Evolutionary conservation across 2,888 invertebrate species (phyloP).

Genomic region (Agrochola macilenta): DNA sequence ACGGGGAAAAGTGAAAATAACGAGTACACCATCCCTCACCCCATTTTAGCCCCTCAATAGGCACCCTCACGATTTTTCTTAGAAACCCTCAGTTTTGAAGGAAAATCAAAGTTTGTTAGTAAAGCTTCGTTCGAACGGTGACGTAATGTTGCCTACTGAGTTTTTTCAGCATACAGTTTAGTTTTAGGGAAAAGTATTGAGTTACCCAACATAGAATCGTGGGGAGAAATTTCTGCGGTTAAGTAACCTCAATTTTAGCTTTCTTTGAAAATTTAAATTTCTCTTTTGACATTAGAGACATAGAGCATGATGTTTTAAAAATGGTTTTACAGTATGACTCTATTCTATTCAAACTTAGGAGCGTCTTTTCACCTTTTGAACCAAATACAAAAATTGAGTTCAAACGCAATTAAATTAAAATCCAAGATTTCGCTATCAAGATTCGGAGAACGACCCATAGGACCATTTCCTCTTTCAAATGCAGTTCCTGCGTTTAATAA

Average conservation of each 20-base stretch:
- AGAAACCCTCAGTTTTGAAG: conserved; percentile 58
- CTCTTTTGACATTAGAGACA: neutral
- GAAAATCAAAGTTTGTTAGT: conserved; percentile 59
- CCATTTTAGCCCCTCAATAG: conserved; percentile 37
- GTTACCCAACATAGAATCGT: neutral
- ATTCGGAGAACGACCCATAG: conserved; percentile 14
- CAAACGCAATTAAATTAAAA: conserved; percentile 25
- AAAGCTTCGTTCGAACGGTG: conserved; percentile 23
- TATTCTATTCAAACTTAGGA: neutral
- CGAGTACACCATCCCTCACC: conserved; percentile 47
- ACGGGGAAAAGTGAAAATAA: conserved; percentile 70
- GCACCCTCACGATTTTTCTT: conserved; percentile 48
- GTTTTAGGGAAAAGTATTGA: neutral
- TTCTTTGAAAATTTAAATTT: neutral
- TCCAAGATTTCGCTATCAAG: conserved; percentile 25
- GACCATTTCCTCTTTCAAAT: conserved; percentile 48
- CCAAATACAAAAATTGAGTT: conserved; percentile 4
- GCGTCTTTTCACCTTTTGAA: neutral
- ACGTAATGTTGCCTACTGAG: neutral
- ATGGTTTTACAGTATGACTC: neutral
- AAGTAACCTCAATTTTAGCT: neutral
- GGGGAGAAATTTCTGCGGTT: neutral
- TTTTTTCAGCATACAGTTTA: neutral
- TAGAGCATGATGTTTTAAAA: neutral
- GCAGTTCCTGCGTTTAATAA: conserved; percentile 50